A percentile compares a stretch with the other conserved stretches of the same genome.
Conservation (phyloP, 2,113 vertebrate species). For the Mus musculus region DNA sequence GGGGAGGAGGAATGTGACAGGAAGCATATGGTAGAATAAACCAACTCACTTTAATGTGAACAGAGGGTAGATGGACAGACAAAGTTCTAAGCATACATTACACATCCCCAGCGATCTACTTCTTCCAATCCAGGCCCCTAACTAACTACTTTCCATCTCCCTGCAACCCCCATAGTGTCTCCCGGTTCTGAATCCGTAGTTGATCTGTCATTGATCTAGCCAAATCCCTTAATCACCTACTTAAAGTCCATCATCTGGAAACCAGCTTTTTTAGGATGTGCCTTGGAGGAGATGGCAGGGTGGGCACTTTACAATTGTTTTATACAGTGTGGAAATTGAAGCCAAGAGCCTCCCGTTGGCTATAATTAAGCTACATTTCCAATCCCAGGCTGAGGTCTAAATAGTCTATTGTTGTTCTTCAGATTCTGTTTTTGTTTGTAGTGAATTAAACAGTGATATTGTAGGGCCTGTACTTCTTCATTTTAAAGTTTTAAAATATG, state of each 20-base stretch:
- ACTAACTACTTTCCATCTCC: background rate
- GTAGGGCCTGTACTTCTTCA: background rate
- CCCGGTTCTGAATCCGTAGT: background rate
- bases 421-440: background rate
- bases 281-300: background rate
- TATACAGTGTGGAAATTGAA: background rate
- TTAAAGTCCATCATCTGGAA: background rate
- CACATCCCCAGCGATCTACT: background rate
- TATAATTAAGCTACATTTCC: background rate
- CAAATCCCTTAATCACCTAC: background rate
- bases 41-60: background rate
- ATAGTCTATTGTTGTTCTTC: background rate
- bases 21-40: background rate
- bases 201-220: background rate
- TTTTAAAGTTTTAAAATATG: background rate
- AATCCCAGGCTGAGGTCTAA: background rate
- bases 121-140: background rate
- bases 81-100: background rate
- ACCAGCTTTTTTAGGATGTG: background rate
- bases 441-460: background rate
- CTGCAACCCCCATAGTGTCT: background rate
- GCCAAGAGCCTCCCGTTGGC: no score
- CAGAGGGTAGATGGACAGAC: background rate
- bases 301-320: background rate
- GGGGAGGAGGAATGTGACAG: background rate